These are phyloP conservation scores for Cosmia pyralina DNA, from an alignment of 2,888 invertebrate genomes.

Conservation along the genomic window DNA sequence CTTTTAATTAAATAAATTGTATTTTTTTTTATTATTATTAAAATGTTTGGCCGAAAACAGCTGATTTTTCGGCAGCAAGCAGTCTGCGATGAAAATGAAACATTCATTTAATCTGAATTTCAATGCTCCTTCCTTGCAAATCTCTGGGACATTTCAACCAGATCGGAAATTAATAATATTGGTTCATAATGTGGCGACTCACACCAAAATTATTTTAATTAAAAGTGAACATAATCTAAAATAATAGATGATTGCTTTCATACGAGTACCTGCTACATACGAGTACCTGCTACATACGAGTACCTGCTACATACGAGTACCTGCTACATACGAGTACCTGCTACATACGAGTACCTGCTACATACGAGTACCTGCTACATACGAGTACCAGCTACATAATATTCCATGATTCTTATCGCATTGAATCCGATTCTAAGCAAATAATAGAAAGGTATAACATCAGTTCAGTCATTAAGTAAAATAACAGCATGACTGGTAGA, in stretches of 20 bases:
- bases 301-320: no score
- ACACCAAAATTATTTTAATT: not conserved
- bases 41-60: not conserved
- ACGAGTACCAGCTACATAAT: conserved; percentile 13
- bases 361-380: no score
- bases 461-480: conserved; percentile 44
- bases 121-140: not conserved
- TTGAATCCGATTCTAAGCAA: conserved; percentile 26
- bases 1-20: no score
- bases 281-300: no score
- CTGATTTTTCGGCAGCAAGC: not conserved
- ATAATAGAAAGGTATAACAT: conserved; percentile 34
- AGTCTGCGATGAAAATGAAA: no score
- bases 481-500: conserved; percentile 46
- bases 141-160: not conserved
- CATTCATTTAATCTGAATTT: not conserved
- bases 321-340: no score
- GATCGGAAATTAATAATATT: not conserved
- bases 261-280: no score
- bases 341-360: no score
- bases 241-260: conserved; percentile 4
- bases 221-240: not conserved
- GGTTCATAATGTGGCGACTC: not conserved
- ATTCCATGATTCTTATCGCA: conserved; percentile 18
- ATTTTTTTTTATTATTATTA: no score